Evolutionary conservation across 2,113 vertebrate genomes (phyloP), one percentile per base, ranked within the genome.

Genomic region (Amblyornis subalaris): DNA sequence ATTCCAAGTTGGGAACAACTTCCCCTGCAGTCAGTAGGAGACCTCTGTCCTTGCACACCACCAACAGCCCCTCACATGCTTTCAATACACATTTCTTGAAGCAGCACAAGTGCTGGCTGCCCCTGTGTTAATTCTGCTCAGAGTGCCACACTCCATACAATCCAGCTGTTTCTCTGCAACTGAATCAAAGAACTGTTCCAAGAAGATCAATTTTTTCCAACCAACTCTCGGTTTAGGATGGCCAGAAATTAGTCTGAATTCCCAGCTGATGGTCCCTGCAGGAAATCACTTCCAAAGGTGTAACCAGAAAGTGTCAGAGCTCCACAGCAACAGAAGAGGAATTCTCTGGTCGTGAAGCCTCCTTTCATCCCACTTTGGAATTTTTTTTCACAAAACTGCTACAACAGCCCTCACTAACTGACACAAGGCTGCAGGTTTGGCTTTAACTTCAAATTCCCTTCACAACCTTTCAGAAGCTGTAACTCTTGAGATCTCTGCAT

Each of bases 41-140:
- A 47, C 19, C 67, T 22, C 40, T 23, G 29, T 38, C 67, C 50
- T 76, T 76, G 54, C 36, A 18, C 0, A 0, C 24, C 76, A 65
- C 64, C 72, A 80, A 7, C 22, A 73, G 79, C 38, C 64, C 50
- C 25, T 54, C 7, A 20, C 13, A 13, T 12, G 42, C 9, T 57
- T 48, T 36, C 60, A n/a, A 7, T 1, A 26, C 9, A 1, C 0
- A 0, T 7, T 53, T 45, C 81, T 18, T 21, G 18, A 66, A 53
- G 69, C 45, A 61, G 55, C 4, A 0, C 7, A 28, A 70, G 42
- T 21, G 33, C 75, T 81, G 61, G 23, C 61, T 85, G 57, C 16
- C 25, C 26, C 51, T 16, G 2, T 2, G 17, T 31, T 61, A 44
- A 12, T 25, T 40, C 79, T 25, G 9, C 40, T 64, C 58, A 8